phyloP scores from a whole-genome alignment of 2,797 vertebrate species.

The Potorous gilbertii region DNA sequence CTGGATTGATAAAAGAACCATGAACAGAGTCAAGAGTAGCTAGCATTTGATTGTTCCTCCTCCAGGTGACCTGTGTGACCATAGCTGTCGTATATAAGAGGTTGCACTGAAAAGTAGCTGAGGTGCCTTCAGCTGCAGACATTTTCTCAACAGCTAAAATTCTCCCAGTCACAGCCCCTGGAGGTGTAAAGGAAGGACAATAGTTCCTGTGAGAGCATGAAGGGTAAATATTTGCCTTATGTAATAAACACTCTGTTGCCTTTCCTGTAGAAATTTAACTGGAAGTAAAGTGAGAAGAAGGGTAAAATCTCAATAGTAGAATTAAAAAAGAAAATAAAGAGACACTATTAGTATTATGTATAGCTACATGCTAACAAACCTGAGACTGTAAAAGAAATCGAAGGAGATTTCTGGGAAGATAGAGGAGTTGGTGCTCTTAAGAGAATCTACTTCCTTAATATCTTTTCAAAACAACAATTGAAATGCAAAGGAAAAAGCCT shows the following conservation, averaged over 20 bases:
- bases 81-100: constrained; percentile 44
- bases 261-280: background rate
- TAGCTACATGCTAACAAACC: background rate
- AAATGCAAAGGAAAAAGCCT: background rate
- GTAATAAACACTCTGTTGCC: background rate
- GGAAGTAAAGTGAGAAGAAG: background rate
- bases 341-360: background rate
- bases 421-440: background rate
- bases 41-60: constrained; percentile 42
- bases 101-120: constrained; percentile 71
- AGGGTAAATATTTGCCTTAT: background rate
- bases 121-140: constrained; percentile 65
- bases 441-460: background rate
- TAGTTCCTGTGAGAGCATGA: background rate
- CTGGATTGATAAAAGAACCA: constrained; percentile 22
- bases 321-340: background rate
- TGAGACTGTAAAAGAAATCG: background rate
- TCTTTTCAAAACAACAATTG: background rate
- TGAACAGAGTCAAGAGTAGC: background rate
- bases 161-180: constrained; percentile 33
- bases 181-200: constrained; percentile 20
- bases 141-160: constrained; percentile 51
- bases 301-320: background rate
- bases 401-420: background rate
- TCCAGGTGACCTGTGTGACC: constrained; percentile 78